Evolutionary conservation across 30 jellyfish, hydroid and myxozoan species (phyloP).

Genomic region (Aurelia aurita): DNA sequence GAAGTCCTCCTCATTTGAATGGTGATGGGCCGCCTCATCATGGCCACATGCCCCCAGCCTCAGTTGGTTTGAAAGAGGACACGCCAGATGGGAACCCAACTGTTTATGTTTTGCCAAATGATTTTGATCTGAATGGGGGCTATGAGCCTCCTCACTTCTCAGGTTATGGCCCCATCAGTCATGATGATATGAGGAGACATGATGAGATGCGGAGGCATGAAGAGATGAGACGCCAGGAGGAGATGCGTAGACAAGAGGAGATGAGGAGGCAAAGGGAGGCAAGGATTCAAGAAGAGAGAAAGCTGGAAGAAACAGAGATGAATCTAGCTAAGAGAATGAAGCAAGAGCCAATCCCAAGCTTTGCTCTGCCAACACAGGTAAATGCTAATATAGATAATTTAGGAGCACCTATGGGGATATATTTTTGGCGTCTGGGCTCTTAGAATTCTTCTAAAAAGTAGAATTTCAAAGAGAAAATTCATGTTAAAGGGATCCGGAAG

Average conservation of each 20-base stretch:
- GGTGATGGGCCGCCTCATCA: constrained; percentile 61
- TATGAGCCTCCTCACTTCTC: constrained; percentile 77
- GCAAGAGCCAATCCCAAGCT: constrained; percentile 67
- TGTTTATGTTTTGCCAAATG: constrained; percentile 96
- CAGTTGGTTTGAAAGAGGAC: constrained; percentile 59
- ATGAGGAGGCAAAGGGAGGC: constrained; percentile 66
- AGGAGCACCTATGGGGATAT: no score
- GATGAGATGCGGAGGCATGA: constrained; percentile 77
- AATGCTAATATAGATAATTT: no score
- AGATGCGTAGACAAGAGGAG: constrained; percentile 61
- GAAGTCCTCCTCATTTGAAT: constrained; percentile 79
- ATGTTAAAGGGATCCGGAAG: no score
- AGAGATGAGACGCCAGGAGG: constrained; percentile 76
- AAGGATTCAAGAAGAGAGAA: constrained; percentile 41
- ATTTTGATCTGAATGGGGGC: constrained; percentile 86
- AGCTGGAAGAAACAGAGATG: constrained; percentile 47
- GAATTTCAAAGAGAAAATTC: no score
- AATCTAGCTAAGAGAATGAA: constrained; percentile 40
- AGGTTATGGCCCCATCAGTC: constrained; percentile 70
- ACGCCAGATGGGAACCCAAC: constrained; percentile 89
- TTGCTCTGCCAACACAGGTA: constrained; percentile 83
- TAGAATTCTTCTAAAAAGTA: no score
- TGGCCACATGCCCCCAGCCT: constrained; percentile 39
- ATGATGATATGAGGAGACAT: constrained; percentile 70
- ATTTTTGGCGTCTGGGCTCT: no score